A percentile compares a stretch with the other conserved stretches of the same genome.
Conservation (phyloP, 2,113 vertebrate species). For the Marmota flaviventris region DNA sequence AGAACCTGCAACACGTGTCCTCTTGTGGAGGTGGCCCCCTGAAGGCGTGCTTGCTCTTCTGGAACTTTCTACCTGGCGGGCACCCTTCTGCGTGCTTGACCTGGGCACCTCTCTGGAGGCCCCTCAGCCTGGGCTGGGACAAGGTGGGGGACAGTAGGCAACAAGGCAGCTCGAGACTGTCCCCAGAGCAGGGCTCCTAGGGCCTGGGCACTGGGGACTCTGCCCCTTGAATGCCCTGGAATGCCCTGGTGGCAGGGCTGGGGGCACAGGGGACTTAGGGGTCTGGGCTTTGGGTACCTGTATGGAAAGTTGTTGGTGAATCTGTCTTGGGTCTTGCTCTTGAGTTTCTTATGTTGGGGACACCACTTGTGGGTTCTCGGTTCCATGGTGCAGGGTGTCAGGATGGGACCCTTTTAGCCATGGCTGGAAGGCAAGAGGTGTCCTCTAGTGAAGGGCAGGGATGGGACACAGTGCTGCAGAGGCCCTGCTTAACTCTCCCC, state of each 20-base stretch:
- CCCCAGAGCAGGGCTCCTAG: neutral
- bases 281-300: conserved; percentile 32
- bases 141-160: too few species aligned
- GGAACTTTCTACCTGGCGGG: neutral
- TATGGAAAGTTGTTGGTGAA: conserved; percentile 61
- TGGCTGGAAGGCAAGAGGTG: conserved; percentile 5
- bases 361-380: neutral
- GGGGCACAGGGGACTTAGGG: neutral
- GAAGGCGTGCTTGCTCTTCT: neutral
- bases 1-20: conserved; percentile 50
- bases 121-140: neutral
- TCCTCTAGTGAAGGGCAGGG: neutral
- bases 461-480: accelerated
- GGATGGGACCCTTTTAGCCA: neutral
- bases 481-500: neutral
- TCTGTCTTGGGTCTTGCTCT: neutral
- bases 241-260: too few species aligned
- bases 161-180: neutral
- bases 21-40: neutral
- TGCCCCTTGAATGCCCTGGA: too few species aligned
- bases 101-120: neutral
- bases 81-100: neutral
- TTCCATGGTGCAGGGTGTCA: neutral
- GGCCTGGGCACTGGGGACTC: too few species aligned
- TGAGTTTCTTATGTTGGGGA: neutral